Evolutionary conservation across 2,113 vertebrate genomes (phyloP), one percentile per base, ranked within the genome.

Genomic region (Neodontobutis hainanensis): DNA sequence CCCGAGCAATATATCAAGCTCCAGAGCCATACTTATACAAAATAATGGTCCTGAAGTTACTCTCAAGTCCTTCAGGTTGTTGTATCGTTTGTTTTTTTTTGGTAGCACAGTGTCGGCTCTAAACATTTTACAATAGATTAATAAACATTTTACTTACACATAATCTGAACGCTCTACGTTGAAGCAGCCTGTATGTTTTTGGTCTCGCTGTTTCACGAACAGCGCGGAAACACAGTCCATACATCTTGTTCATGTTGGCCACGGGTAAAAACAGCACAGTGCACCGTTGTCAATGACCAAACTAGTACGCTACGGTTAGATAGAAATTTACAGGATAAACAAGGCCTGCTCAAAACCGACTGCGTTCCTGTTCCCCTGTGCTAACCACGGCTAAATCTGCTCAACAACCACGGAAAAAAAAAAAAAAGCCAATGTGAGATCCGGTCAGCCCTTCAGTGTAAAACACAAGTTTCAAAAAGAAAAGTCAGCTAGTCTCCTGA

Each of bases 81-180:
- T 8, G 12, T 6, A 38, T 27, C 19, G 19, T 27, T 27, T 27
- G 19, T 38, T 55, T 32, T 9, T 38, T 55, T 32, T 9, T n/a
- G 38, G 8, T 40, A 40, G 32, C 14, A 9, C 14, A 1, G 14
- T 9, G n/a, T 3, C 19, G 19, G 9, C 14, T 12, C 52, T n/a
- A 36, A 11, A 36, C 12, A 36, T 4, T 36, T 12, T 35, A 11
- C 9, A 34, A 27, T 27, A 7, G 4, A 2, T 5, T 2, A 55
- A 53, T 36, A 34, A 14, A 27, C 9, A 2, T 14, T 7, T 51
- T 5, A 77, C 92, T 92, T 16, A 94, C 93, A 12, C 61, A 27
- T 51, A 90, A 57, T 27, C 74, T 81, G 75, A 93, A 91, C 45
- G 83, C 52, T 71, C 92, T 85, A 9, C 70, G 80, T 7, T 89